These are phyloP conservation scores for Drosophila fulvimacula DNA, from an alignment of 2,888 invertebrate species.

Conservation along the genomic window DNA sequence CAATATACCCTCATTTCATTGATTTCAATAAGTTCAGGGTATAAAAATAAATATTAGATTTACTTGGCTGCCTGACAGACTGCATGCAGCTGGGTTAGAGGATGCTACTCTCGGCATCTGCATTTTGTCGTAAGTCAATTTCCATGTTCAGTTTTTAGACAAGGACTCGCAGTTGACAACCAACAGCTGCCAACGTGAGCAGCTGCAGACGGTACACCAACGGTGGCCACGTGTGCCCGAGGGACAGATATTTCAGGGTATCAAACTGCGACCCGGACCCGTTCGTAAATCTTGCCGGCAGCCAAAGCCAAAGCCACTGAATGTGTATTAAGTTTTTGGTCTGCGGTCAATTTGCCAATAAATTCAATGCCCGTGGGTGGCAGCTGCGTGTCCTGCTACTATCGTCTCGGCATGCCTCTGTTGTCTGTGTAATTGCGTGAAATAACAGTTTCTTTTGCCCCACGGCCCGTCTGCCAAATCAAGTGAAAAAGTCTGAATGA, in stretches of 20 bases:
- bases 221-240: conserved; percentile 21
- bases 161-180: conserved; percentile 31
- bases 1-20: too few relatives aligned
- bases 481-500: conserved; percentile 59
- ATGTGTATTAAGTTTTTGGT: conserved; percentile 59
- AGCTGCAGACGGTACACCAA: background rate
- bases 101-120: conserved; percentile 16
- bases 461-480: conserved; percentile 38
- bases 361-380: conserved; percentile 57
- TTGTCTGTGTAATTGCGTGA: conserved; percentile 47
- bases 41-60: conserved; percentile 40
- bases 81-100: conserved; percentile 36
- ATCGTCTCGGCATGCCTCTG: background rate
- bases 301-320: conserved; percentile 47
- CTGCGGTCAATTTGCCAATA: conserved; percentile 66
- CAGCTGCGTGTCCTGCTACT: conserved; percentile 21
- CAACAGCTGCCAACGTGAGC: conserved; percentile 17
- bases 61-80: conserved; percentile 28
- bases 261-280: conserved; percentile 31
- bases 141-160: conserved; percentile 27
- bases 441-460: conserved; percentile 30
- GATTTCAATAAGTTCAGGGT: too few relatives aligned
- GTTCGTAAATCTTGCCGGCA: conserved; percentile 54
- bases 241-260: conserved; percentile 48
- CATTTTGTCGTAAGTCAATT: conserved; percentile 52